Base-by-base conservation (phyloP, 2,888 invertebrate genomes). In the Tinea trinotella region DNA sequence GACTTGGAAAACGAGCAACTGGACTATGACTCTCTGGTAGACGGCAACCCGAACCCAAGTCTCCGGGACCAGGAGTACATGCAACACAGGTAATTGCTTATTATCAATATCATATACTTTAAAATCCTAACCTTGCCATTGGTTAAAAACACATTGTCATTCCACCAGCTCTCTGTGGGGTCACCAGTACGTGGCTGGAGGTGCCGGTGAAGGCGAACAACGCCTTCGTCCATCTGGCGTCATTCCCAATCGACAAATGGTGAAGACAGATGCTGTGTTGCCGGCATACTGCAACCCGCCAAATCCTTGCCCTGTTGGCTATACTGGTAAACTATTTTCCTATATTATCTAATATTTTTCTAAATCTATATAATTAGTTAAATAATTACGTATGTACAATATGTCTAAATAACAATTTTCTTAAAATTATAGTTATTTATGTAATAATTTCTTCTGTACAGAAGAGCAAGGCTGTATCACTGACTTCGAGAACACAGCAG, bases 261-360 rank as follows among this genome's bases (percentile, higher is more conserved):
- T 96, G 52, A 98, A 98, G 80, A 91, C 94, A 2, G 98, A 99
- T 69, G 93, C 94, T 7, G 92, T 93, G 10, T 87, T 99, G 56
- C 99, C 99, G 0, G 98, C 99, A 15, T 99, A 99, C 79, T 99
- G 99, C 76, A 98, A 98, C 76, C 99, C 99, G 0, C 99, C 99
- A 1, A 99, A 99, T 78, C 99, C 99, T 0, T 99, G 99, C 70
- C 99, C 99, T 1, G 90, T 95, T 56, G 99, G 98, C 60, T 98
- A 95, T 70, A 90, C 91, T 58, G 92, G 95, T 93, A 77, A 76
- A 61, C 9, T n/a, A n/a, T n/a, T n/a, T n/a, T n/a, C n/a, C n/a
- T n/a, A n/a, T n/a, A n/a, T n/a, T n/a, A n/a, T n/a, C n/a, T n/a
- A n/a, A 30, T 30, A 49, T 12, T 12, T 18, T 10, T 15, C 48